phyloP scores from a whole-genome alignment of 2,888 invertebrate genomes.

The Seira sanloemensis region DNA sequence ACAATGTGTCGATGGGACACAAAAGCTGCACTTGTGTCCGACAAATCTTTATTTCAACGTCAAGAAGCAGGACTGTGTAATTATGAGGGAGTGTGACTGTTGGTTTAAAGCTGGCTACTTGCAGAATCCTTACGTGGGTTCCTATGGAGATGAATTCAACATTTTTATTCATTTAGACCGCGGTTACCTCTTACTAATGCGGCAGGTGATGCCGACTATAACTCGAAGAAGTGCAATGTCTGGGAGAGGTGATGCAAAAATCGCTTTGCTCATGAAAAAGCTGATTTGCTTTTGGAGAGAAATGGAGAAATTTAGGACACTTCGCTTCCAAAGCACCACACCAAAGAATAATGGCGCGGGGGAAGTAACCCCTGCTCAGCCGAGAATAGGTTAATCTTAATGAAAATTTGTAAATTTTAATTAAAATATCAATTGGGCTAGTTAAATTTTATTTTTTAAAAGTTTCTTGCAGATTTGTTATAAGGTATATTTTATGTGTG shows the following conservation, averaged over 20 bases:
- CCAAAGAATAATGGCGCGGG: constrained; percentile 23
- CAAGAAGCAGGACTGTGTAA: constrained; percentile 48
- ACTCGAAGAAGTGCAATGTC: constrained; percentile 30
- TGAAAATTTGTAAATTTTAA: too few relatives aligned
- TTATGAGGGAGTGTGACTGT: constrained; percentile 65
- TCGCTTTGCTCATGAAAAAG: constrained; percentile 50
- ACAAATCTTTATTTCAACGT: constrained; percentile 69
- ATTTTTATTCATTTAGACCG: constrained; percentile 69
- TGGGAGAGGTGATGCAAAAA: constrained; percentile 47
- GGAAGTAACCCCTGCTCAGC: too few relatives aligned
- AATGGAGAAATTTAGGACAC: constrained; percentile 70
- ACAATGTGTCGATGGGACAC: constrained; percentile 40
- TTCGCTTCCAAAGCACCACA: constrained; percentile 56
- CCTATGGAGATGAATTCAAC: constrained; percentile 46
- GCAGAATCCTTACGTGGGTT: constrained; percentile 53
- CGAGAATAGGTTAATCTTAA: too few relatives aligned
- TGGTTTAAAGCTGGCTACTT: constrained; percentile 67
- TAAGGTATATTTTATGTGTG: too few relatives aligned
- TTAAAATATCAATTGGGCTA: too few relatives aligned
- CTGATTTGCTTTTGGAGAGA: constrained; percentile 71
- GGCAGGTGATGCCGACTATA: constrained; percentile 35
- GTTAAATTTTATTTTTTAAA: too few relatives aligned
- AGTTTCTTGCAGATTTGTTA: too few relatives aligned
- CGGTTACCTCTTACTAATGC: constrained; percentile 60
- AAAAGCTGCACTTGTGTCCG: constrained; percentile 65